Evolutionary conservation across 1,140 invertebrate species (phyloP).

Genomic region (Euura lappo): DNA sequence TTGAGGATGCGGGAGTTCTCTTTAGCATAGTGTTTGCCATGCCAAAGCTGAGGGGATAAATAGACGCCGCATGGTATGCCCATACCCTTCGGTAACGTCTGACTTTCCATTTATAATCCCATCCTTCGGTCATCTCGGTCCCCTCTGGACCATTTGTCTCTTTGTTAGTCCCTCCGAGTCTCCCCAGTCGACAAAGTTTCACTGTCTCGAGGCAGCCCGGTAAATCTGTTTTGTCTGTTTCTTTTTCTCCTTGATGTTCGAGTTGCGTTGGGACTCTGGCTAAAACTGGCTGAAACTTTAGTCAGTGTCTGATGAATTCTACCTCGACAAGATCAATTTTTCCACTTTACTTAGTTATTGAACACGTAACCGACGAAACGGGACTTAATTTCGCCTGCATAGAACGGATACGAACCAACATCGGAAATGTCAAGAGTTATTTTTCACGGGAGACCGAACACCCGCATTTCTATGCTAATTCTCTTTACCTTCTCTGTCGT

Average conservation of each 20-base stretch:
- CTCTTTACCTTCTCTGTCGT: neutral
- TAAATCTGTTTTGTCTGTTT: neutral
- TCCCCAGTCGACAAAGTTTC: neutral
- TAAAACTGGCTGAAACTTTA: neutral
- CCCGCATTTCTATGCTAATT: conserved; percentile 1
- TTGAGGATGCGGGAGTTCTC: too few species aligned
- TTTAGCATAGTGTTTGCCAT: too few species aligned
- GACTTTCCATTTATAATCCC: neutral
- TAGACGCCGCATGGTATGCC: too few species aligned
- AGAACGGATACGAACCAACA: too few species aligned
- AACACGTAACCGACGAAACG: too few species aligned
- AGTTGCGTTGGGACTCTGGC: too few species aligned
- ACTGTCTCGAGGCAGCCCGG: neutral
- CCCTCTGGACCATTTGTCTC: neutral
- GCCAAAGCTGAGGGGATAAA: too few species aligned
- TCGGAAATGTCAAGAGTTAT: neutral
- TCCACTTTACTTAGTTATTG: too few species aligned
- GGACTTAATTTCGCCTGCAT: too few species aligned
- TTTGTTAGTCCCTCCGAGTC: neutral
- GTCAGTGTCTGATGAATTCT: neutral
- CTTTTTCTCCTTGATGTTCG: neutral
- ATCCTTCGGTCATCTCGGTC: neutral
- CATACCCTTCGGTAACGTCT: too few species aligned
- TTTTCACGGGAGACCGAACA: neutral
- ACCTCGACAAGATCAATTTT: too few species aligned